These are phyloP conservation scores for Bos javanicus DNA, from an alignment of 2,113 vertebrate species.

Conservation along the genomic window DNA sequence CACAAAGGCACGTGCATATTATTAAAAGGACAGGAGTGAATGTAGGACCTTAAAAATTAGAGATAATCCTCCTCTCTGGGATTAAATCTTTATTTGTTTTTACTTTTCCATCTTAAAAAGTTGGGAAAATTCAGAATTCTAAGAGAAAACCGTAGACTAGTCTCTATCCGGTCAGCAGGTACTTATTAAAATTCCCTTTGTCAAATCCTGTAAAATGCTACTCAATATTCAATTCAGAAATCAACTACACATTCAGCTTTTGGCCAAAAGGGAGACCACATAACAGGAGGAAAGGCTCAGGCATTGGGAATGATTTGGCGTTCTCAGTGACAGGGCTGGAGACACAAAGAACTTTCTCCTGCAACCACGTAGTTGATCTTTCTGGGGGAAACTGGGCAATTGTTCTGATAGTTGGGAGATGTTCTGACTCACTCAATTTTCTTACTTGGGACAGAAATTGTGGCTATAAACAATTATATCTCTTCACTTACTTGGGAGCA, in stretches of 20 bases:
- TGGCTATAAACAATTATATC: neutral
- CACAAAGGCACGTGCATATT: neutral
- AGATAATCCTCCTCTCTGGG: neutral
- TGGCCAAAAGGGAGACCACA: neutral
- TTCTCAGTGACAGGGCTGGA: neutral
- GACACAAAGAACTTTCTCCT: neutral
- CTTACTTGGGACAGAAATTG: neutral
- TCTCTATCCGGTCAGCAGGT: neutral
- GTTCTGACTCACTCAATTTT: neutral
- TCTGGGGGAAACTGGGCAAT: neutral
- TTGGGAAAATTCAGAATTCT: neutral
- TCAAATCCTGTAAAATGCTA: neutral
- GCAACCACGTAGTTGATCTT: neutral
- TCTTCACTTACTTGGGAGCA: neutral
- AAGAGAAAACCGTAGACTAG: neutral
- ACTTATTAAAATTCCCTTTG: neutral
- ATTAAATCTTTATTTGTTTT: neutral
- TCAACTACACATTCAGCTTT: neutral
- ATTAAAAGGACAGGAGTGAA: neutral
- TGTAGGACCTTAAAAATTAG: neutral
- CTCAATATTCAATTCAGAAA: neutral
- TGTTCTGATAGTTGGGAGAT: neutral
- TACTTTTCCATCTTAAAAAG: neutral
- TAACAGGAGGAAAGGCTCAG: neutral
- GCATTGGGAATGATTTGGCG: neutral